Base-by-base conservation (phyloP, 2,113 vertebrate genomes). In the Spea multiplicata region DNA sequence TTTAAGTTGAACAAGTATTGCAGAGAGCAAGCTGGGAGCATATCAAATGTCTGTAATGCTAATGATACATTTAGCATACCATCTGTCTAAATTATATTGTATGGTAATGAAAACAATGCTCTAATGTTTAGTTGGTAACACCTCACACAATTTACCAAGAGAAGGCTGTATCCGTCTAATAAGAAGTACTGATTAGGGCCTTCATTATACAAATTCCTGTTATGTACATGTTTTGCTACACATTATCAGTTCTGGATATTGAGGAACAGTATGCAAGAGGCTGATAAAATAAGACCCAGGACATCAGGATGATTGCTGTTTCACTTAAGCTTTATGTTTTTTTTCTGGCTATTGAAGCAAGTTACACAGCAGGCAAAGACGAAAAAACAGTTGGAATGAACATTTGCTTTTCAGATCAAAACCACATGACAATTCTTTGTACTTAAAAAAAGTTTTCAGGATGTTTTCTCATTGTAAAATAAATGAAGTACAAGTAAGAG, bases 221-320 rank as follows among this genome's bases (percentile, higher is more conserved):
- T 68, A 73, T 83, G 46, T 70, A 65, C 46, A 50, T 66, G 12
- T 74, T 75, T 79, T 75, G 12, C 30, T 6, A 1, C 0, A 78
- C 50, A 66, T 79, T 71, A 79, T 69, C 16, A 75, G 49, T 64
- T 47, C 76, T 8, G 75, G 48, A 13, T 71, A 49, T 10, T 73
- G 71, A 83, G 14, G 8, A 77, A 82, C 6, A 8, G 8, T 59
- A 12, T 47, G 75, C 78, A 67, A 52, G 69, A 80, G 78, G 59
- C 78, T 80, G 78, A 74, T 73, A 81, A 78, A 8, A 83, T 65
- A 73, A 75, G 30, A n/a, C 75, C 82, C 30, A 0, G 82, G 85
- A 82, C 4, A 7, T 83, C 74, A 66, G 30, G 61, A 64, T 5
- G 80, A 17, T 3, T 82, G 83, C 82, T 83, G 13, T 14, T 79